These are phyloP conservation scores for Scopus umbretta DNA, from an alignment of 2,113 vertebrate species.

Conservation along the genomic window DNA sequence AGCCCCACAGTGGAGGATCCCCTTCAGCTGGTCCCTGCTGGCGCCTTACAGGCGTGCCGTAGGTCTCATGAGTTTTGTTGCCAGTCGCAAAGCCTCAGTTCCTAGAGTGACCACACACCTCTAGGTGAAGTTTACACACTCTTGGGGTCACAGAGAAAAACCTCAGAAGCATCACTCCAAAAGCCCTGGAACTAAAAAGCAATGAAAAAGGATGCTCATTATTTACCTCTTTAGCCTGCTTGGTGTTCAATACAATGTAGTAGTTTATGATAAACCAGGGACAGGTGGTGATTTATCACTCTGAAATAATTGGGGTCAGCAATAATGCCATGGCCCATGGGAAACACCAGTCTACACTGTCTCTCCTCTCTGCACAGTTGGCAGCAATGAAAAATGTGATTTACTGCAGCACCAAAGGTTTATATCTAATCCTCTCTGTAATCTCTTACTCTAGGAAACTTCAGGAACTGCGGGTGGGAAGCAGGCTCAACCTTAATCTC, in stretches of 20 bases:
- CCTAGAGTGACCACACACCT: accelerated
- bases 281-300: background rate
- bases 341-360: accelerated
- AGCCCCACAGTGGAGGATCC: accelerated
- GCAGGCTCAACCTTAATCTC: background rate
- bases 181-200: background rate
- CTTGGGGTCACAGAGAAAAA: background rate
- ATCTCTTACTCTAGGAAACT: background rate
- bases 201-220: background rate
- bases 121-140: background rate
- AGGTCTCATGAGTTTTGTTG: background rate
- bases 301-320: conserved; percentile 11
- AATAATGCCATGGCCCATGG: background rate
- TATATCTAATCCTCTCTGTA: background rate
- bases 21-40: background rate
- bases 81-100: background rate
- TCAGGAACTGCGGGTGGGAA: background rate
- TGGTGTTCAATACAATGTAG: background rate
- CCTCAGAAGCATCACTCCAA: background rate
- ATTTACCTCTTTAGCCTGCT: background rate
- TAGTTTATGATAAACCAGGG: background rate
- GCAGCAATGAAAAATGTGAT: background rate
- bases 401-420: background rate
- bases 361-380: background rate
- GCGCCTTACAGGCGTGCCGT: accelerated